Evolutionary conservation across 1,140 invertebrate species (phyloP), one percentile per base, ranked within the genome.

Genomic region (Lepidotrigona ventralis): DNA sequence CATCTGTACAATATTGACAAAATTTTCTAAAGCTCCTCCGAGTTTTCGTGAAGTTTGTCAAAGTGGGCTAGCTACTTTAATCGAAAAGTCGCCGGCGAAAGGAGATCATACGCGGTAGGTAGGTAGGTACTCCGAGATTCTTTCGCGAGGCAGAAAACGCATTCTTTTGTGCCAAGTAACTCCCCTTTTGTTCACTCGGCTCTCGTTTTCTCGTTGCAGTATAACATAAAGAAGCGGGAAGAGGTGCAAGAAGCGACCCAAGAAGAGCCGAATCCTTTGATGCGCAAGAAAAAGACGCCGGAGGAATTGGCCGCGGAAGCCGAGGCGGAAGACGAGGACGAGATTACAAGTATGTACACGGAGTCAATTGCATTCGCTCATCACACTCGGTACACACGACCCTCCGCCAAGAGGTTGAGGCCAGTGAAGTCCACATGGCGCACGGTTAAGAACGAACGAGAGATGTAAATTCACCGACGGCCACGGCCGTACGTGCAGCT

Each of bases 161-260:
- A 12, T 60, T 60, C 58, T 60, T 60, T 60, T n/a, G 23, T 60
- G n/a, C 4, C 58, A 23, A 12, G 58, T 60, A 60, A 60, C n/a
- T 12, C 58, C 14, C 3, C 29, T 80, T 66, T 66, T 58, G n/a
- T 23, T 64, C 4, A 75, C 4, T 12, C 17, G 51, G 29, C 33
- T 72, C 39, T 54, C 29, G 21, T 88, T 79, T 84, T 85, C 84
- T 21, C 87, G 86, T 91, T 96, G 71, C 96, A 99, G 98, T 99
- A 99, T 95, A 99, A 99, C 94, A 99, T 99, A 94, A 98, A 98
- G 94, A 99, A 99, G 95, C 98, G 98, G 91, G 98, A 98, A 93
- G 98, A 98, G 93, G 95, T 98, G 84, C 96, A 97, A 86, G 97
- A 98, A 91, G 95, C 96, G 81, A 96, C 96, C 66, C 96, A 96